Base-by-base conservation (phyloP, 2,797 vertebrate genomes). In the Pygocentrus nattereri region DNA sequence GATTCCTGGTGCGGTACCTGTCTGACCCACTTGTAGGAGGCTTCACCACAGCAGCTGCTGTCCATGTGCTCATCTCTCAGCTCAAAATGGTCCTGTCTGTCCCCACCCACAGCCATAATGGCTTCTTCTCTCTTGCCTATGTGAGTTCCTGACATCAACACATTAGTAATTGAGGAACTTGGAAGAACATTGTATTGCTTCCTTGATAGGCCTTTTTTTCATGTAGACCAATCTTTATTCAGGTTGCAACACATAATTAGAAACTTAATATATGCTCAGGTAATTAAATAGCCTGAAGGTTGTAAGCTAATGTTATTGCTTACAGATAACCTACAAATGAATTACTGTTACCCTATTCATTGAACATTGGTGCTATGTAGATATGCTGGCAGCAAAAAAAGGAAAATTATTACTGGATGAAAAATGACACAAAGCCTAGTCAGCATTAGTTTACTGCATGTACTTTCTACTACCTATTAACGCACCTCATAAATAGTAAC, bases 51-150 rank as follows among this genome's bases (percentile, higher is more conserved):
- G 96, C 95, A 47, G 95, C 95, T 80, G 95, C 96, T 81, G 93
- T 96, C 87, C 95, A 96, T 89, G 96, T 96, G 52, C 85, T 97
- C 30, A 92, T 97, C 67, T 96, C 95, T 72, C 96, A 97, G 82
- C 58, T 97, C 81, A 96, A 96, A 93, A 94, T 95, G 44, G 87
- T 96, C 76, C 88, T 96, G 83, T 96, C 95, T 3, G 90, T 97
- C 83, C 94, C 95, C 52, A 95, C 95, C 75, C 89, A 90, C 85
- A 96, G 93, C 85, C 95, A 96, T 78, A 94, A 90, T 21, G 96
- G 96, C 31, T 74, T 96, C 70, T 94, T 97, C 81, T 95, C 96
- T 80, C 92, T 96, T 84, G 93, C 95, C 87, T 96, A 95, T 78
- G 96, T 97, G 91, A 96, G 96, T 93, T 85, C 69, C 21, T 34